Conservation (phyloP, 2,888 invertebrate genomes). For the Lasius fuliginosus region DNA sequence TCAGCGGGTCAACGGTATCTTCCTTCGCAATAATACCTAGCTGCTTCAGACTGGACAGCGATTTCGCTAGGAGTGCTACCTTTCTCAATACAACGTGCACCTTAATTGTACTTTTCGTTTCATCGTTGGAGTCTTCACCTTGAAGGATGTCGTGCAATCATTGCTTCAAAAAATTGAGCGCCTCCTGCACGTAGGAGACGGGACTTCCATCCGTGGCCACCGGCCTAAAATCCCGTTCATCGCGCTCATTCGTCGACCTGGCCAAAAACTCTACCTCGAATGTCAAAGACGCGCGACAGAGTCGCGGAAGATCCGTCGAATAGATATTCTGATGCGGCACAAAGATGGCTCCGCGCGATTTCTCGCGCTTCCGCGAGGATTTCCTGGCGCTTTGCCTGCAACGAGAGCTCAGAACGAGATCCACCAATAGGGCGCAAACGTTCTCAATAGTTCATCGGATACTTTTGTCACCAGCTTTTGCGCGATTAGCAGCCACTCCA, state of each 20-base stretch:
- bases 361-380: neutral
- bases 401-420: slow-evolving; percentile 26
- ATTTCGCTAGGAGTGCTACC: slow-evolving; percentile 75
- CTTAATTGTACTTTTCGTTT: slow-evolving; percentile 22
- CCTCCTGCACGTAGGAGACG: slow-evolving; percentile 57
- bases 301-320: slow-evolving; percentile 9
- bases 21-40: slow-evolving; percentile 64
- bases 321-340: neutral
- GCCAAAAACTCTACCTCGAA: neutral
- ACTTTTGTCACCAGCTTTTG: slow-evolving; percentile 66
- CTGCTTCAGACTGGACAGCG: slow-evolving; percentile 76
- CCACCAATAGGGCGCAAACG: slow-evolving; percentile 61
- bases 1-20: slow-evolving; percentile 66
- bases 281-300: slow-evolving; percentile 22
- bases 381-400: neutral
- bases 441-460: slow-evolving; percentile 75
- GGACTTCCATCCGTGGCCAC: neutral
- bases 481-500: slow-evolving; percentile 79
- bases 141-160: slow-evolving; percentile 66
- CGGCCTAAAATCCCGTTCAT: neutral
- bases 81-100: slow-evolving; percentile 70
- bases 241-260: neutral
- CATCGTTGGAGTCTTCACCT: slow-evolving; percentile 52
- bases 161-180: slow-evolving; percentile 65
- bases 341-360: neutral